Evolutionary conservation across 2,797 vertebrate genomes (phyloP).

Genomic region (Acanthurus leucopareius): DNA sequence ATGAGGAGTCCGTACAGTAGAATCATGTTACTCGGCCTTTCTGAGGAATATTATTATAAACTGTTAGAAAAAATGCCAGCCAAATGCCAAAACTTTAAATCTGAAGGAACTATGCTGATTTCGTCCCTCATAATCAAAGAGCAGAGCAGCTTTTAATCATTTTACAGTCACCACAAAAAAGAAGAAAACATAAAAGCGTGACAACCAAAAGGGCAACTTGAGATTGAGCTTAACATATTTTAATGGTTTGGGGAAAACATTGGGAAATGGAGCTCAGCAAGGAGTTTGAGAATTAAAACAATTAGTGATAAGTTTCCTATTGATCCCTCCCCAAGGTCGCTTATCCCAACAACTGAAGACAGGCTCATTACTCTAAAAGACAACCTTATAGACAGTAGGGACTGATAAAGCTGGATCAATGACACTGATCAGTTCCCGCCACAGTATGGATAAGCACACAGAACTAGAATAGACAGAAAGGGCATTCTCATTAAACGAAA

Average conservation of each 20-base stretch:
- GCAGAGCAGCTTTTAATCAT: neutral
- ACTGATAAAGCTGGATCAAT: constrained; percentile 81
- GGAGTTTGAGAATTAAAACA: constrained; percentile 61
- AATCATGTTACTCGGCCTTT: constrained; percentile 2
- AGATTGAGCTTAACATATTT: neutral
- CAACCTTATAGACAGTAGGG: constrained; percentile 68
- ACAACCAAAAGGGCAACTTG: neutral
- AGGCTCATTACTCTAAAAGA: constrained; percentile 82
- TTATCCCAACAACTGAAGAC: constrained; percentile 70
- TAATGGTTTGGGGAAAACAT: constrained; percentile 15
- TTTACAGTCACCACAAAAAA: neutral
- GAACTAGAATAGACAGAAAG: constrained; percentile 57
- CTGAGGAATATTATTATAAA: constrained; percentile 31
- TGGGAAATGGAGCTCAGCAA: constrained; percentile 1
- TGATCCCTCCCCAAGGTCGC: constrained; percentile 69
- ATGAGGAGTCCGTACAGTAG: constrained; percentile 3
- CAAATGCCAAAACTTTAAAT: constrained; percentile 3
- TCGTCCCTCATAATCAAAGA: neutral
- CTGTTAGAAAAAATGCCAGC: constrained; percentile 21
- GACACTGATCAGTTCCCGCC: constrained; percentile 72
- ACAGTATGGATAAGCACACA: constrained; percentile 63
- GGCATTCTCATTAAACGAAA: constrained; percentile 56
- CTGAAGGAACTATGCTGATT: neutral
- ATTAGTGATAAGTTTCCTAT: constrained; percentile 69
- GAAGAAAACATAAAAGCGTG: neutral